Evolutionary conservation across 2,888 invertebrate genomes (phyloP).

Genomic region (Nasonovia ribisnigri): DNA sequence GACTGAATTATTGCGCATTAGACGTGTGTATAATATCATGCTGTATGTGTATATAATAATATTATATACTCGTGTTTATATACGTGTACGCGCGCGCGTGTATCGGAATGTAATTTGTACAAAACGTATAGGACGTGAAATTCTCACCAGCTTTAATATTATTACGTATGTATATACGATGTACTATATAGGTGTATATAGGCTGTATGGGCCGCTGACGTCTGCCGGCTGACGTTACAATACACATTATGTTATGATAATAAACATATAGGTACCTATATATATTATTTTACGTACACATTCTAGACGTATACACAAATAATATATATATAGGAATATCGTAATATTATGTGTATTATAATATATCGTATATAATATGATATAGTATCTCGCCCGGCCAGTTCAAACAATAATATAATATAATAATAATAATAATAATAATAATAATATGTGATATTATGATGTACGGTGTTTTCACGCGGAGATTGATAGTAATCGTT

Average conservation of each 20-base stretch:
- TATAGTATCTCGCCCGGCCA: not conserved
- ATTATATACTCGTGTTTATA: not conserved
- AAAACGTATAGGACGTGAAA: conserved; percentile 13
- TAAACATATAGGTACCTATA: not conserved
- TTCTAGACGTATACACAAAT: not conserved
- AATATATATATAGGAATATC: too few relatives aligned
- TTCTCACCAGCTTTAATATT: conserved; percentile 22
- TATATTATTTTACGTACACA: not conserved
- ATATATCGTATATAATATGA: too few relatives aligned
- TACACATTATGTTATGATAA: not conserved
- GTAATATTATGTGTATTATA: not conserved
- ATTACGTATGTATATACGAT: not conserved
- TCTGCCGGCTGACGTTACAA: conserved; percentile 2
- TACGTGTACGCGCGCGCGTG: not conserved
- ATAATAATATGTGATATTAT: not conserved
- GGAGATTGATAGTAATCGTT: not conserved
- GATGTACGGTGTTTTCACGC: not conserved
- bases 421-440: too few relatives aligned
- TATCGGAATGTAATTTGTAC: conserved; percentile 36
- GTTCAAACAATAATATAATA: conserved; percentile 6
- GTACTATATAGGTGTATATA: not conserved
- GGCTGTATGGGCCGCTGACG: not conserved
- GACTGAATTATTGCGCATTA: conserved; percentile 40
- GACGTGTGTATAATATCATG: not conserved
- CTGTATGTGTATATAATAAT: not conserved